These are phyloP conservation scores for Hoplodrina ambigua DNA, from an alignment of 2,888 invertebrate genomes.

Conservation along the genomic window DNA sequence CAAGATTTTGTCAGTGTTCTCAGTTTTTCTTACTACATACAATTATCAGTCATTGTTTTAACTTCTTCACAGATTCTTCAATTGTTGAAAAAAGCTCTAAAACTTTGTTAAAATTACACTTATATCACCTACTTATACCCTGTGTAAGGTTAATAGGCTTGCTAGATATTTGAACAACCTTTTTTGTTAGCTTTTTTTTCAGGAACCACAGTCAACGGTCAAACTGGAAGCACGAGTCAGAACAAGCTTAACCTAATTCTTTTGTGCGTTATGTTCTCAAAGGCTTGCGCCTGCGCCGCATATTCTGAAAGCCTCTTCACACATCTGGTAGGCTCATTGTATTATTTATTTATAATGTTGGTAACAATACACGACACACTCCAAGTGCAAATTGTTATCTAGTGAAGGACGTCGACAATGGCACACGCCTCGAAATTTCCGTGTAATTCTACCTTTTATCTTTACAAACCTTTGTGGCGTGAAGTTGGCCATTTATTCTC, in stretches of 20 bases:
- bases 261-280: slow-evolving; percentile 64
- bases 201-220: slow-evolving; percentile 21
- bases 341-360: slow-evolving; percentile 84
- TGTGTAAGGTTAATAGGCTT: background rate
- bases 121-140: too few relatives aligned
- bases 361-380: slow-evolving; percentile 81
- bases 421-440: slow-evolving; percentile 87
- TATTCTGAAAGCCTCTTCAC: slow-evolving; percentile 61
- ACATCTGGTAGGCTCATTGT: slow-evolving; percentile 86
- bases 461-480: slow-evolving; percentile 84
- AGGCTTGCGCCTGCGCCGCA: slow-evolving; percentile 76
- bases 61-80: too few relatives aligned
- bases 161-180: background rate
- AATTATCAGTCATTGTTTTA: background rate
- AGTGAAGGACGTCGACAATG: slow-evolving; percentile 82
- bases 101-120: too few relatives aligned
- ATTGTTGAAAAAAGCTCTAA: too few relatives aligned
- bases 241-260: slow-evolving; percentile 64
- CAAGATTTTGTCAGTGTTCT: too few relatives aligned
- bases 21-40: background rate
- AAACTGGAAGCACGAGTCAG: slow-evolving; percentile 48
- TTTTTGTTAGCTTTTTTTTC: slow-evolving; percentile 11
- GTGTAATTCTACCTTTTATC: slow-evolving; percentile 88
- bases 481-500: slow-evolving; percentile 85
- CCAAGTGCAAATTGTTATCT: slow-evolving; percentile 88